These are phyloP conservation scores for Euplagia quadripunctaria DNA, from an alignment of 2,888 invertebrate species.

Conservation along the genomic window DNA sequence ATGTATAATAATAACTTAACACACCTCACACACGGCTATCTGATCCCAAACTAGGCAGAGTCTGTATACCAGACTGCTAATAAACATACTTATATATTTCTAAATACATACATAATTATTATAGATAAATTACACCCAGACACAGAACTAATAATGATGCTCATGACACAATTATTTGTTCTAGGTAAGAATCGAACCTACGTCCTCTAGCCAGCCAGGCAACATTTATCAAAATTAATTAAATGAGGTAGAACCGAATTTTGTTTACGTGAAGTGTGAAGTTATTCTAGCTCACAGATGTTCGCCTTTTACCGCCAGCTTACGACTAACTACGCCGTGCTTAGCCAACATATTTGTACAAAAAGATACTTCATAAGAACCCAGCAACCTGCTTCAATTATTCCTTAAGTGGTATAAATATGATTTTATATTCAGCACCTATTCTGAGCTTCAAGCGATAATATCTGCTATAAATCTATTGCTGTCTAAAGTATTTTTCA, in stretches of 20 bases:
- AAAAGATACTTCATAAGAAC: not conserved
- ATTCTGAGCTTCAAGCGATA: not conserved
- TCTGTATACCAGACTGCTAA: no score
- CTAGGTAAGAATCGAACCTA: no score
- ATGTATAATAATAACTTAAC: no score
- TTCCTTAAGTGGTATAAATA: not conserved
- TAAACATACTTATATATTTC: no score
- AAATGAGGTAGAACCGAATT: not conserved
- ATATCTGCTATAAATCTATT: not conserved
- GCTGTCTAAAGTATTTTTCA: not conserved
- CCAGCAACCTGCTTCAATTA: not conserved
- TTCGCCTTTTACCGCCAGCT: not conserved
- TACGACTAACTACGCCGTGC: not conserved
- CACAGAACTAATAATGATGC: no score
- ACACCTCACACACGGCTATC: no score
- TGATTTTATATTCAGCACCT: not conserved
- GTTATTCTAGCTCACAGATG: not conserved
- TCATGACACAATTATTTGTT: no score
- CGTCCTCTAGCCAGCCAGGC: no score
- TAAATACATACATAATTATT: no score
- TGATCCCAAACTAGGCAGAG: no score
- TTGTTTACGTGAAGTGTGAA: not conserved
- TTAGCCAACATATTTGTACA: not conserved
- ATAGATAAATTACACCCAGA: no score
- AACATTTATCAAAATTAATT: no score